These are phyloP conservation scores for Xiphophorus maculatus DNA, from an alignment of 2,113 vertebrate species.

Conservation along the genomic window DNA sequence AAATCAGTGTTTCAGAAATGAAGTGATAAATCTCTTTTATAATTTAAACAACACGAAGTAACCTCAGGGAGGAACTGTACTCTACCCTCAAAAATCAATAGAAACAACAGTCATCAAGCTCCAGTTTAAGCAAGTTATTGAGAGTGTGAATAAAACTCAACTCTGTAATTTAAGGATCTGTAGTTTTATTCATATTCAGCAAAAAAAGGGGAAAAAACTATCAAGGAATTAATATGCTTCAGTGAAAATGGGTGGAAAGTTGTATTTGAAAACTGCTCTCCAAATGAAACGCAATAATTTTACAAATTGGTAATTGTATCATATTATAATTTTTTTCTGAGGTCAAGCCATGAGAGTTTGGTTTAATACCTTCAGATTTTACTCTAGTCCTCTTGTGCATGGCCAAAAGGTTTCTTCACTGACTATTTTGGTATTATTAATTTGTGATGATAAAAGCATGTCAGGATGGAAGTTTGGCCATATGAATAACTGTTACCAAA, in stretches of 20 bases:
- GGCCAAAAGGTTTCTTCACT: neutral
- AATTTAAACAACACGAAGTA: too few relatives aligned
- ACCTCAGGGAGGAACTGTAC: too few relatives aligned
- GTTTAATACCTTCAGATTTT: neutral
- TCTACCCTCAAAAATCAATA: too few relatives aligned
- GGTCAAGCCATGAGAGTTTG: too few relatives aligned
- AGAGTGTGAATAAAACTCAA: neutral
- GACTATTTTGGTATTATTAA: too few relatives aligned
- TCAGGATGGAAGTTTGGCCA: neutral
- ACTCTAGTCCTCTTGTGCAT: neutral
- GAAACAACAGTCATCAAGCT: neutral
- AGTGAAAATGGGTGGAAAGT: neutral
- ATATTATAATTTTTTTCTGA: too few relatives aligned
- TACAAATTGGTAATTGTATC: too few relatives aligned
- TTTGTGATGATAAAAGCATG: too few relatives aligned
- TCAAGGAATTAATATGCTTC: neutral
- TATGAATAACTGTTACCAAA: neutral
- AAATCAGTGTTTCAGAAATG: too few relatives aligned
- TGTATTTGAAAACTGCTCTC: neutral
- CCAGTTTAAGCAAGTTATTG: neutral
- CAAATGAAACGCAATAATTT: too few relatives aligned
- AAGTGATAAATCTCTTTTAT: too few relatives aligned
- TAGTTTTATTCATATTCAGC: neutral
- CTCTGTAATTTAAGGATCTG: neutral
- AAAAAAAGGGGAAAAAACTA: neutral